phyloP scores from a whole-genome alignment of 2,888 invertebrate genomes.

The Monoplex corrugatus region DNA sequence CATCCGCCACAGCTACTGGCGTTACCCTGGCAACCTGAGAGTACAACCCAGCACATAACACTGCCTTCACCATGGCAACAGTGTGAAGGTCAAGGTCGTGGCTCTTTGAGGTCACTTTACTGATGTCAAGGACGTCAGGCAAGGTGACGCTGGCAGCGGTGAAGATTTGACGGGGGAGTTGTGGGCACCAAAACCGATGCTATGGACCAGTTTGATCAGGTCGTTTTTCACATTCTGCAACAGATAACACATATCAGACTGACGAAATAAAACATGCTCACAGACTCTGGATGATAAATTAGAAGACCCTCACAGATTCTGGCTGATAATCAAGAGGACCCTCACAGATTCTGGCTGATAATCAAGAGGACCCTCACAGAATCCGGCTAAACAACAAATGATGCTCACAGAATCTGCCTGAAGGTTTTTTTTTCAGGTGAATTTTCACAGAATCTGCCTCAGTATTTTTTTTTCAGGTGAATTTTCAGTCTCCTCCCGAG shows the following conservation, averaged over 20 bases:
- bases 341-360: too few species aligned
- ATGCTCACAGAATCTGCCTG: too few species aligned
- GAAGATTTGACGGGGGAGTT: background rate
- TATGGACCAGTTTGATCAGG: conserved; percentile 71
- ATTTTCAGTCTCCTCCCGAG: too few species aligned
- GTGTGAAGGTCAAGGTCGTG: conserved; percentile 64
- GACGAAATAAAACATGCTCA: too few species aligned
- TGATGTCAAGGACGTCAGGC: conserved; percentile 67
- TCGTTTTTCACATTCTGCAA: conserved; percentile 77
- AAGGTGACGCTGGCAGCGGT: background rate
- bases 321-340: too few species aligned
- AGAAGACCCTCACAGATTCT: too few species aligned
- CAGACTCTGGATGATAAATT: too few species aligned
- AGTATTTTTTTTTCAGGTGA: too few species aligned
- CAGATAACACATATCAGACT: conserved; percentile 34
- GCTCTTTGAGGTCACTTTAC: conserved; percentile 56
- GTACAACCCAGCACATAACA: conserved; percentile 93
- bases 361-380: too few species aligned
- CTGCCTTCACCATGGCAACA: conserved; percentile 83
- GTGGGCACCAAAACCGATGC: conserved; percentile 69
- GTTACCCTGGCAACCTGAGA: conserved; percentile 87
- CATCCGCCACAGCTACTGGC: conserved; percentile 68
- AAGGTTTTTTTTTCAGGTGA: too few species aligned
- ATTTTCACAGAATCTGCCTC: too few species aligned
- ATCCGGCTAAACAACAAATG: too few species aligned